Percentiles rank a stretch among this genome's conserved stretches.
These are phyloP conservation scores for Odobenus rosmarus DNA, from an alignment of 2,113 vertebrate genomes.

Conservation along the genomic window DNA sequence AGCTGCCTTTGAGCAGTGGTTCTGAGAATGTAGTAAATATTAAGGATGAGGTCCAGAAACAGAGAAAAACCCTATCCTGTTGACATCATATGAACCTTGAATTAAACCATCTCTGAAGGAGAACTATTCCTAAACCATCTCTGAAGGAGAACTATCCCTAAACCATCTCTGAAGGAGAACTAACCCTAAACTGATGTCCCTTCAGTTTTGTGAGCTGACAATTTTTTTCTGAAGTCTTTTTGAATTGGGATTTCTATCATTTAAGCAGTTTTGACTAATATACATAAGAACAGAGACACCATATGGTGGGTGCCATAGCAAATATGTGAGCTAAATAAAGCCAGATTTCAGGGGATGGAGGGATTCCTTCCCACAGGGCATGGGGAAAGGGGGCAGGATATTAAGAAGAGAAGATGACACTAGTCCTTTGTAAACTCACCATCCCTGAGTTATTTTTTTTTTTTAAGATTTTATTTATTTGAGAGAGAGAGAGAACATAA, in stretches of 20 bases:
- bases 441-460: no score
- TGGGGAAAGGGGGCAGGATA: background rate
- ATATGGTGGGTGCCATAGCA: background rate
- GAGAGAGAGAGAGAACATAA: no score
- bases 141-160: background rate
- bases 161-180: background rate
- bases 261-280: conserved; percentile 32
- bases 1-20: background rate
- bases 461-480: no score
- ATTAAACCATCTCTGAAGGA: background rate
- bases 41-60: background rate
- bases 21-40: background rate
- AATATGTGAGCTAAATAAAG: background rate
- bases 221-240: background rate
- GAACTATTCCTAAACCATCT: background rate
- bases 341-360: background rate
- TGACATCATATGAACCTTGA: background rate
- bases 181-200: background rate
- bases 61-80: background rate
- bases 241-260: background rate
- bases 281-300: background rate
- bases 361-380: background rate
- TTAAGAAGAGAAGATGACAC: background rate
- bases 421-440: background rate
- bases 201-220: background rate